Percentiles rank a stretch among this genome's conserved stretches.
Conservation (phyloP, 2,888 invertebrate genomes). For the Conops quadrifasciatus region DNA sequence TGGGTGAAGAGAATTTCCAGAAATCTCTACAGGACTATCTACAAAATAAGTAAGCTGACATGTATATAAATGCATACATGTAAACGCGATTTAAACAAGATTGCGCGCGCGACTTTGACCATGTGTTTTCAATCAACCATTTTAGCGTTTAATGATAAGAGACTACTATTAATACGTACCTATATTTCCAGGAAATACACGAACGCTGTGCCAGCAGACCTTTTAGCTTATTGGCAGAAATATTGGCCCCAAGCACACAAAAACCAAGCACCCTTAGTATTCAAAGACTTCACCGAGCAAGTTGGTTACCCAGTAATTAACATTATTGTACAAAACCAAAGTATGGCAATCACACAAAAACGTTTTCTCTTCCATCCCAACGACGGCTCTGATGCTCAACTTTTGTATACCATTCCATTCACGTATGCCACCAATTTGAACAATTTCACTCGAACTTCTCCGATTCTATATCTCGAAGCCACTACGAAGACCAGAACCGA, state of each 20-base stretch:
- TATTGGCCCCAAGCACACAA: conserved; percentile 52
- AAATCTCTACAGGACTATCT: conserved; percentile 70
- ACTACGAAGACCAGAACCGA: fast-evolving
- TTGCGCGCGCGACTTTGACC: background rate
- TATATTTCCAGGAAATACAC: conserved; percentile 40
- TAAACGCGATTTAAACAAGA: background rate
- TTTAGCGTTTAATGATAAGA: too few relatives aligned
- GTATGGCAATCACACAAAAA: conserved; percentile 52
- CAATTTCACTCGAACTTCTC: conserved; percentile 50
- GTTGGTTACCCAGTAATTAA: conserved; percentile 74
- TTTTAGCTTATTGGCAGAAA: conserved; percentile 66
- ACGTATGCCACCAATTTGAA: conserved; percentile 54
- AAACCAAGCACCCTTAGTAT: conserved; percentile 52
- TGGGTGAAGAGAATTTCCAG: conserved; percentile 68
- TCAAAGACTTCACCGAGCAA: conserved; percentile 72
- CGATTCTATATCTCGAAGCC: conserved; percentile 51
- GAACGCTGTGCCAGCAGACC: conserved; percentile 66
- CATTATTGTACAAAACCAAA: conserved; percentile 56
- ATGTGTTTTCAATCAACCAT: background rate
- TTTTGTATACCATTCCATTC: conserved; percentile 58
- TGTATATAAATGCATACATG: background rate
- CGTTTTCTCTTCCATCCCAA: conserved; percentile 56
- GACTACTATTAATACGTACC: too few relatives aligned
- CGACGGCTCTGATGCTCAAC: conserved; percentile 44
- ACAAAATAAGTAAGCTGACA: conserved; percentile 51